A percentile compares a stretch with the other conserved stretches of the same genome.
These are phyloP conservation scores for Eupithecia tripunctaria DNA, from an alignment of 2,888 invertebrate genomes.

Conservation along the genomic window DNA sequence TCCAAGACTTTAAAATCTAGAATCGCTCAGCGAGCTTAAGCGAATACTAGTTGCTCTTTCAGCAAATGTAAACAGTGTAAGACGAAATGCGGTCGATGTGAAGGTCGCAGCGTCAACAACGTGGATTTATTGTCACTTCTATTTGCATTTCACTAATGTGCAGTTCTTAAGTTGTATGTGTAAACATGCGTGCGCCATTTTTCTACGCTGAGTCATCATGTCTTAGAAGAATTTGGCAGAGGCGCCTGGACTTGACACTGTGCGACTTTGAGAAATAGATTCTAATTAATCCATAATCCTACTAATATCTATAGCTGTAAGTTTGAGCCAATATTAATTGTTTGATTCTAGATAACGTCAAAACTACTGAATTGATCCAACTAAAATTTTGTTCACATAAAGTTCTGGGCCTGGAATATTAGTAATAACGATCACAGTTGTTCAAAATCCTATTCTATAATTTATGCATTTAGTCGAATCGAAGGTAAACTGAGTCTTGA, in stretches of 20 bases:
- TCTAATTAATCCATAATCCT: neutral
- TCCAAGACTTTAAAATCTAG: constrained; percentile 16
- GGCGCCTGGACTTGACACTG: constrained; percentile 16
- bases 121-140: constrained; percentile 39
- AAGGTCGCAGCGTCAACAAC: constrained; percentile 38
- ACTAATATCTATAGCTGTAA: too few species aligned
- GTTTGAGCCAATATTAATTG: too few species aligned
- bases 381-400: too few species aligned
- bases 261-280: neutral
- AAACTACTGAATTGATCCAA: too few species aligned
- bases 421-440: neutral
- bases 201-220: constrained; percentile 27
- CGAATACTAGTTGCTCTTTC: constrained; percentile 14
- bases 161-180: constrained; percentile 11
- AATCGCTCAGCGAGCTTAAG: constrained; percentile 21
- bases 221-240: constrained; percentile 25
- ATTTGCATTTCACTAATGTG: constrained; percentile 30
- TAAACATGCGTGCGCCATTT: constrained; percentile 34
- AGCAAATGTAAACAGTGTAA: constrained; percentile 40
- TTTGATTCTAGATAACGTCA: too few species aligned
- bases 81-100: constrained; percentile 40
- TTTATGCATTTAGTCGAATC: neutral
- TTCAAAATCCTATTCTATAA: neutral
- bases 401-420: too few species aligned
- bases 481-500: neutral